phyloP scores from a whole-genome alignment of 2,888 invertebrate species.

The Pandemis cinnamomeana region DNA sequence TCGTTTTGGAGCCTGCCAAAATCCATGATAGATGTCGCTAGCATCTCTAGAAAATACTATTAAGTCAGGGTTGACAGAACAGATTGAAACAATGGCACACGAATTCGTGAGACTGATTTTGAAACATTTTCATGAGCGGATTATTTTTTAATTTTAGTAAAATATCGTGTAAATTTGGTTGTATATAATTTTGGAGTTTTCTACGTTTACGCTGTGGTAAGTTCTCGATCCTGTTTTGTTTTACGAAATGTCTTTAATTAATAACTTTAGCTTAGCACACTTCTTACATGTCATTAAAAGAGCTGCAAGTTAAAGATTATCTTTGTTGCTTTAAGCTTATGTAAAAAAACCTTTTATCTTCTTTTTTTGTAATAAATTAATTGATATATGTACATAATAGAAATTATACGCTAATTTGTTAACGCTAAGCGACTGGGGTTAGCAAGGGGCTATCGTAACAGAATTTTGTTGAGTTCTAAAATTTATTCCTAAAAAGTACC shows the following conservation, averaged over 20 bases:
- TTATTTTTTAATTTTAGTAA: constrained; percentile 47
- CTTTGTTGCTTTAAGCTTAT: neutral
- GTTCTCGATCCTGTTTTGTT: constrained; percentile 10
- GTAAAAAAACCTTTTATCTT: constrained; percentile 46
- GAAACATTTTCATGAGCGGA: constrained; percentile 27
- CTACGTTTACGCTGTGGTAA: neutral
- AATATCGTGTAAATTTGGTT: constrained; percentile 77
- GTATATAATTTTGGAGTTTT: constrained; percentile 74
- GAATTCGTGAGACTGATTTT: constrained; percentile 46
- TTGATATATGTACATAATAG: constrained; percentile 59
- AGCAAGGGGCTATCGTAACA: constrained; percentile 61
- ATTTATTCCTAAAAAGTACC: constrained; percentile 82
- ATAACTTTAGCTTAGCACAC: neutral
- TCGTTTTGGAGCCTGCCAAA: constrained; percentile 21
- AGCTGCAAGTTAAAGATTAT: neutral
- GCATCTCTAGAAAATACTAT: constrained; percentile 44
- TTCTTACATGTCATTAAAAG: neutral
- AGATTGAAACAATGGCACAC: constrained; percentile 2
- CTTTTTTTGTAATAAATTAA: constrained; percentile 52
- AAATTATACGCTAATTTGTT: constrained; percentile 51
- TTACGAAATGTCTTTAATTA: neutral
- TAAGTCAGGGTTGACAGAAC: constrained; percentile 22
- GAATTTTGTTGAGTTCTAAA: constrained; percentile 74
- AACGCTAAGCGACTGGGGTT: constrained; percentile 70
- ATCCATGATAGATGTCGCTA: constrained; percentile 52